phyloP scores from a whole-genome alignment of 2,113 vertebrate species.

The Uropsilus gracilis region DNA sequence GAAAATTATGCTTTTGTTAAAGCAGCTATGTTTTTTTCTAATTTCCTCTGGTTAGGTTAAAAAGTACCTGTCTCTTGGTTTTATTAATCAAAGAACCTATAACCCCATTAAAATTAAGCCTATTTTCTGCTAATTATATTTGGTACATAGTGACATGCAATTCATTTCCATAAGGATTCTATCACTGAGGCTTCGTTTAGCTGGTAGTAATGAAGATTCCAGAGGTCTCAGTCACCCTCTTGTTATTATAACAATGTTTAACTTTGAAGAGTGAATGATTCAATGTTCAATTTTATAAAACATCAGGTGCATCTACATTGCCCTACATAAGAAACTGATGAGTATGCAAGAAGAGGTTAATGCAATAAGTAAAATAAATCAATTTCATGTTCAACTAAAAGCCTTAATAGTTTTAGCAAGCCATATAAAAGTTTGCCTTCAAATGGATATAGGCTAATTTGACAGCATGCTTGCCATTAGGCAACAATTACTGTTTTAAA shows the following conservation, averaged over 20 bases:
- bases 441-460: conserved; percentile 79
- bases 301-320: conserved; percentile 76
- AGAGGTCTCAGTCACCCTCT: conserved; percentile 43
- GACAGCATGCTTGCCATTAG: conserved; percentile 73
- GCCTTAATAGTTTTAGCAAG: conserved; percentile 76
- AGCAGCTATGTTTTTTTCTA: neutral
- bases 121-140: conserved; percentile 75
- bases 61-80: conserved; percentile 56
- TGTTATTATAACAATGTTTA: conserved; percentile 64
- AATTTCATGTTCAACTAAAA: conserved; percentile 78
- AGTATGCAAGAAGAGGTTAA: conserved; percentile 80
- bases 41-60: neutral
- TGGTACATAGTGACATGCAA: conserved; percentile 55
- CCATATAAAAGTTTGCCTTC: conserved; percentile 78
- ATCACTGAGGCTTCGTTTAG: conserved; percentile 66
- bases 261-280: conserved; percentile 60
- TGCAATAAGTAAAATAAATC: conserved; percentile 82
- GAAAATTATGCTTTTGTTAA: conserved; percentile 30
- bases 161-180: conserved; percentile 64
- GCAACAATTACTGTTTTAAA: conserved; percentile 80
- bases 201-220: conserved; percentile 64
- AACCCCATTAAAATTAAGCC: conserved; percentile 66
- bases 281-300: conserved; percentile 69
- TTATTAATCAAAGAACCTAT: conserved; percentile 59
- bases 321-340: conserved; percentile 67